phyloP scores from a whole-genome alignment of 2,888 invertebrate genomes.

The Uropetala carovei region DNA sequence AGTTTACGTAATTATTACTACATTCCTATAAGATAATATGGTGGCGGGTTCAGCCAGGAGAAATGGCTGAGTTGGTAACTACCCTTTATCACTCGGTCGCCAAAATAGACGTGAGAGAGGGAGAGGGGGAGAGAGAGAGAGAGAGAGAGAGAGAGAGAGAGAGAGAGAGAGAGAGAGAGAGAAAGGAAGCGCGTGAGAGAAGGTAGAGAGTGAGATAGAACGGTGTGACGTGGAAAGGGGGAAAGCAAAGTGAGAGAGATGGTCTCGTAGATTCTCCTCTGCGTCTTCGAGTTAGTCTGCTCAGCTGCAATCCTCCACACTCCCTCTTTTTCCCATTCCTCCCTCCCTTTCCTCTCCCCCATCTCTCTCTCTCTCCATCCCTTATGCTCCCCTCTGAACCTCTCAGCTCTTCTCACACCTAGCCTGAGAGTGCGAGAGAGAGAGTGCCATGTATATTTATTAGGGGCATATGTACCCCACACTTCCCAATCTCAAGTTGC shows the following conservation, averaged over 20 bases:
- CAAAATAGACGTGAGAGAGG: neutral
- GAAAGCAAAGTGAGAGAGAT: neutral
- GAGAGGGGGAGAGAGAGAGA: neutral
- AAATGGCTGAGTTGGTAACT: neutral
- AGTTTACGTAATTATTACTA: neutral
- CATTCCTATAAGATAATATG: neutral
- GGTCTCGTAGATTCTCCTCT: neutral
- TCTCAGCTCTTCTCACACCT: neutral
- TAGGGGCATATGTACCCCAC: constrained; percentile 16
- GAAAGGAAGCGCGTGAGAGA: neutral
- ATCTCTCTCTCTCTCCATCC: neutral
- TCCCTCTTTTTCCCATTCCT: neutral
- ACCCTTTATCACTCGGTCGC: neutral
- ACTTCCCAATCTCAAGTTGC: constrained; percentile 20
- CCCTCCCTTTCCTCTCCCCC: neutral
- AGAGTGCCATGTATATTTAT: constrained; percentile 31
- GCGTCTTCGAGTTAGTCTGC: neutral
- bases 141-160: too few relatives aligned
- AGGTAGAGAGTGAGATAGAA: too few relatives aligned
- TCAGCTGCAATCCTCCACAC: constrained; percentile 2
- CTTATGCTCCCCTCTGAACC: neutral
- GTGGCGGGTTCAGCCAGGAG: neutral
- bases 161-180: constrained; percentile 11
- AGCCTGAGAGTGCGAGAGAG: neutral
- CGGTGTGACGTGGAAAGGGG: too few relatives aligned